phyloP scores from a whole-genome alignment of 2,888 invertebrate species.

The Lottia scabra region DNA sequence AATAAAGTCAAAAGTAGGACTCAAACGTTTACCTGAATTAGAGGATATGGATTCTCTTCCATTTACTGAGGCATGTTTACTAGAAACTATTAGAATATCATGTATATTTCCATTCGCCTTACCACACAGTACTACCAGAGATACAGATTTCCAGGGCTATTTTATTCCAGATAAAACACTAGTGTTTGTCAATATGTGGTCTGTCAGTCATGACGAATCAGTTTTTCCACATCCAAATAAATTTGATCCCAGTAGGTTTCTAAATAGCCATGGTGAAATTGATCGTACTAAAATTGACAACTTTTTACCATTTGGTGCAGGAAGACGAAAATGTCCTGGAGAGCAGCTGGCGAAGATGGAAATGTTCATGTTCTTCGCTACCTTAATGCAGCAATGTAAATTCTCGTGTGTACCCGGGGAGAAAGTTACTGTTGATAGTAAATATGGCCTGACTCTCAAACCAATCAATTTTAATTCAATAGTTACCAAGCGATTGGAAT shows the following conservation, averaged over 20 bases:
- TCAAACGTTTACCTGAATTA: conserved; percentile 38
- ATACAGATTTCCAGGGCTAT: conserved; percentile 43
- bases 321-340: conserved; percentile 59
- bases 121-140: conserved; percentile 59
- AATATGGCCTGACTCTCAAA: conserved; percentile 54
- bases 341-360: conserved; percentile 58
- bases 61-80: conserved; percentile 52
- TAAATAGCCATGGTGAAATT: conserved; percentile 34
- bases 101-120: conserved; percentile 59
- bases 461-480: conserved; percentile 44
- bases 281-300: conserved; percentile 37
- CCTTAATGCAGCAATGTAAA: conserved; percentile 51
- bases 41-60: conserved; percentile 45
- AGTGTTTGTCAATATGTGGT: conserved; percentile 59
- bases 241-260: conserved; percentile 55
- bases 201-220: conserved; percentile 51
- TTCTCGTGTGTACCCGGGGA: conserved; percentile 38
- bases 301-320: conserved; percentile 57
- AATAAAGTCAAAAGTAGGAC: conserved; percentile 44
- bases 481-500: conserved; percentile 25
- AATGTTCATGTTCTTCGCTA: conserved; percentile 56
- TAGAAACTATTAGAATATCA: conserved; percentile 53
- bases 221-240: conserved; percentile 53
- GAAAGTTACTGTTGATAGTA: conserved; percentile 43
- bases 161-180: conserved; percentile 49